Evolutionary conservation across 2,113 vertebrate genomes (phyloP), one percentile per base, ranked within the genome.

Genomic region (Stegostoma tigrinum): DNA sequence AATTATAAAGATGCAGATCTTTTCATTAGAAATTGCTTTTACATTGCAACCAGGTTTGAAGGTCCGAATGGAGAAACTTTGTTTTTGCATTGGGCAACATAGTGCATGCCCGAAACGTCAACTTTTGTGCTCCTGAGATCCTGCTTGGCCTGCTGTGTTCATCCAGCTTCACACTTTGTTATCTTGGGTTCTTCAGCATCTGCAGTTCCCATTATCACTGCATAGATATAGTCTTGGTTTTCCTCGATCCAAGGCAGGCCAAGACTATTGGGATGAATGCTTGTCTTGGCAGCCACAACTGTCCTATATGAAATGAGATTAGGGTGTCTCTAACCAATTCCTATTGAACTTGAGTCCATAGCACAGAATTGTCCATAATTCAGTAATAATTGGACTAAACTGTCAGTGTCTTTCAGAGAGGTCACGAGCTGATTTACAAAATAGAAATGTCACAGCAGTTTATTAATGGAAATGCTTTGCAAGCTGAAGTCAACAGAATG

Each of bases 401-500:
- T 83, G n/a, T 83, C 78, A 38, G n/a, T 83, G n/a, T 42, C n/a
- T 42, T 83, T 83, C 78, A 83, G 78, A 83, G 78, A 83, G n/a
- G 78, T n/a, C 78, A 38, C 15, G 3, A 48, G 24, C 45, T 87
- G 85, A 45, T 52, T 23, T 87, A 45, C 6, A 12, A 87, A 87
- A 48, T 87, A 21, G 85, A 48, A 87, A 87, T 87, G 45, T 27
- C 85, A 87, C 85, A 27, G 23, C 1, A 10, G 85, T 48, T 87
- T 48, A 52, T 48, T 24, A 27, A 23, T 23, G 27, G 42, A 87
- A 87, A 45, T 0, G 24, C 24, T 52, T 87, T 52, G 23, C 48
- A 52, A 52, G 7, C 24, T 38, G 3, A 42, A 83, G 78, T 83
- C 78, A 83, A 83, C n/a, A 10, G 48, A 52, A 87, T 2, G 45